Percentiles rank a stretch among this genome's conserved stretches.
These are phyloP conservation scores for Lydus trimaculatus DNA, from an alignment of 2,888 invertebrate genomes.

Conservation along the genomic window DNA sequence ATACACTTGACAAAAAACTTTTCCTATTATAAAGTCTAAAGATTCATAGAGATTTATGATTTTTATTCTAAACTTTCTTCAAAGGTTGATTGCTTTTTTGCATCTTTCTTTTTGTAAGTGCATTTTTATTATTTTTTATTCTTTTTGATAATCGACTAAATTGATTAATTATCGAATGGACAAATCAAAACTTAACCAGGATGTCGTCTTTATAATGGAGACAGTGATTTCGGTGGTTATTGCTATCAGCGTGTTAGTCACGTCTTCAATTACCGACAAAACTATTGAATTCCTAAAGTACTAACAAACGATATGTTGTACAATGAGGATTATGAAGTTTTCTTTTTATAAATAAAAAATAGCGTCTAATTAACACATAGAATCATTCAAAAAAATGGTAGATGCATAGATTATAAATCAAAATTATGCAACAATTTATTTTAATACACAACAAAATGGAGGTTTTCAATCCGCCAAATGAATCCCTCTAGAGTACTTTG, in stretches of 20 bases:
- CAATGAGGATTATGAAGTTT: background rate
- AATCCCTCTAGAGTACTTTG: background rate
- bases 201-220: conserved; percentile 24
- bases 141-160: conserved; percentile 7
- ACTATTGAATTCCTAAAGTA: conserved; percentile 37
- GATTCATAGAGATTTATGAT: conserved; percentile 34
- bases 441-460: conserved; percentile 5
- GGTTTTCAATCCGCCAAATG: background rate
- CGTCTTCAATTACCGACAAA: conserved; percentile 41
- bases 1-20: conserved; percentile 33
- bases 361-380: background rate
- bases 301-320: conserved; percentile 25
- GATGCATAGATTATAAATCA: background rate
- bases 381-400: background rate
- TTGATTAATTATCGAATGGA: conserved; percentile 30
- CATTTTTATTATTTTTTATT: background rate
- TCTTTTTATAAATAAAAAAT: background rate
- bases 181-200: conserved; percentile 38
- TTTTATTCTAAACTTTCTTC: conserved; percentile 24
- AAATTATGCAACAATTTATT: conserved; percentile 6
- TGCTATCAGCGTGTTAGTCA: conserved; percentile 38
- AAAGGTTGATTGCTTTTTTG: conserved; percentile 4
- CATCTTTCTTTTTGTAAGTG: too few species aligned
- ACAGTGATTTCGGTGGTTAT: conserved; percentile 29
- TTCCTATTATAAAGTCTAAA: conserved; percentile 32